phyloP scores from a whole-genome alignment of 2,113 vertebrate genomes.

The Saimiri boliviensis region DNA sequence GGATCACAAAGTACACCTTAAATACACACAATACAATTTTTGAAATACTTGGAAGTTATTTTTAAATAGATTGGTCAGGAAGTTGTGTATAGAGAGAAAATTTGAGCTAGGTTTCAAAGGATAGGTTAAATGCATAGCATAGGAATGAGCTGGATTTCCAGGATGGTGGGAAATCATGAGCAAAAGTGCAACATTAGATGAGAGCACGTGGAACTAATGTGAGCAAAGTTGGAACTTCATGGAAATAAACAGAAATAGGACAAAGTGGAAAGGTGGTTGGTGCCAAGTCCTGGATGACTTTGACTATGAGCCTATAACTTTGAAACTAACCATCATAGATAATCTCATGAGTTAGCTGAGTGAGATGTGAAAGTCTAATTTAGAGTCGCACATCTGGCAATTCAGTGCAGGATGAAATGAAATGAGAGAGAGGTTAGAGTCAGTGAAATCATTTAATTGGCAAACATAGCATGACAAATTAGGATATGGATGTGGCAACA shows the following conservation, averaged over 20 bases:
- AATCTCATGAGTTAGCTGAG: neutral
- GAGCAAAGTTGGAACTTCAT: neutral
- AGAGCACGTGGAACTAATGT: neutral
- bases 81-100: neutral
- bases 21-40: neutral
- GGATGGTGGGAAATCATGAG: neutral
- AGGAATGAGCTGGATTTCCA: neutral
- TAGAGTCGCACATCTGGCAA: neutral
- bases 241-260: neutral
- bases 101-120: neutral
- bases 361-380: neutral
- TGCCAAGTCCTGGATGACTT: neutral
- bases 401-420: neutral
- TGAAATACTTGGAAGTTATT: neutral
- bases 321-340: neutral
- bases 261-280: neutral
- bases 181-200: neutral
- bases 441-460: neutral
- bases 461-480: neutral
- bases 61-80: neutral
- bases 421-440: neutral
- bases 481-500: neutral
- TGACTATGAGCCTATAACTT: neutral
- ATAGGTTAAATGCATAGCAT: neutral
- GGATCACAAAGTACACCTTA: neutral